These are phyloP conservation scores for Ardeotis arabs DNA, from an alignment of 2,113 vertebrate species.

Conservation along the genomic window DNA sequence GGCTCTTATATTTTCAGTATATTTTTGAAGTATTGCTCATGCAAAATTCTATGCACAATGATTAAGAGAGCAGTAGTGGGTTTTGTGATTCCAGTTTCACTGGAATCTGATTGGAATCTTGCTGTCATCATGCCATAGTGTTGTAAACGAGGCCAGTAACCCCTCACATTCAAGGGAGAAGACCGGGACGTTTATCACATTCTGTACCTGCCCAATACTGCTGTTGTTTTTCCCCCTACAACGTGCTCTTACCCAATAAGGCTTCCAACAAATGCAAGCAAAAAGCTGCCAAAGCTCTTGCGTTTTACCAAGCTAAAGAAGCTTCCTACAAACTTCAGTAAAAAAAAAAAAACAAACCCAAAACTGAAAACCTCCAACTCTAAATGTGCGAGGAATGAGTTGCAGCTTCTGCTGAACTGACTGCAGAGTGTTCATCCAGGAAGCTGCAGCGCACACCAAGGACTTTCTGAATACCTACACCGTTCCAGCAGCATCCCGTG, in stretches of 20 bases:
- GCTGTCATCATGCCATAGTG: too few species aligned
- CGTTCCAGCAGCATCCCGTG: background rate
- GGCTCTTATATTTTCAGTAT: fast-evolving
- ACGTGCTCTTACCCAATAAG: background rate
- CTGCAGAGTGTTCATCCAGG: background rate
- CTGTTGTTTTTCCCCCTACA: background rate
- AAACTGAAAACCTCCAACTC: background rate
- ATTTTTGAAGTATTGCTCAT: background rate
- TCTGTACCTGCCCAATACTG: background rate
- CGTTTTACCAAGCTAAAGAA: background rate
- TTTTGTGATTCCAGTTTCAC: background rate
- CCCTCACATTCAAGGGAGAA: background rate
- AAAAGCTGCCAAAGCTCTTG: background rate
- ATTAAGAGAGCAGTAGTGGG: background rate
- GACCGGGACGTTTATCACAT: background rate
- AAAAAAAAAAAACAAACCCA: background rate
- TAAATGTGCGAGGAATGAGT: fast-evolving
- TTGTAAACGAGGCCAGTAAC: background rate
- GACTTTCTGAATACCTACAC: background rate
- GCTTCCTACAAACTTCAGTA: background rate
- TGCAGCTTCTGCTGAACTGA: background rate
- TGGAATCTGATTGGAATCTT: fast-evolving
- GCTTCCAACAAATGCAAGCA: background rate
- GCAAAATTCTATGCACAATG: background rate
- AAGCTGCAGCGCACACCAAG: background rate